These are phyloP conservation scores for Tenthredo amoena DNA, from an alignment of 2,888 invertebrate species.

Conservation along the genomic window DNA sequence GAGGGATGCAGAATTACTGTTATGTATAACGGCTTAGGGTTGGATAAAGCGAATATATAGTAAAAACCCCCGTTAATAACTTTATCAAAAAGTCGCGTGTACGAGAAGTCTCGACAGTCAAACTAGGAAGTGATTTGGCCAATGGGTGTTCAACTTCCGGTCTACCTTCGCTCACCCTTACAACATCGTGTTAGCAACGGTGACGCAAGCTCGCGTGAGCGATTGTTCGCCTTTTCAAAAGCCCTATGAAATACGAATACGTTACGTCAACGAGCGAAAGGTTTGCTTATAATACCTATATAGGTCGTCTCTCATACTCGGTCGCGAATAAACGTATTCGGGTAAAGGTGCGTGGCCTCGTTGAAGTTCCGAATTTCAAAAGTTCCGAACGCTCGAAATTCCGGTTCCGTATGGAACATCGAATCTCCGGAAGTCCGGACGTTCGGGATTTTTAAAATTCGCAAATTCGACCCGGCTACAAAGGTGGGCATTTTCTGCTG, in stretches of 20 bases:
- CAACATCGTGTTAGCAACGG: constrained; percentile 4
- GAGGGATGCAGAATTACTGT: constrained; percentile 6
- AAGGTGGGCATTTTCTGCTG: neutral
- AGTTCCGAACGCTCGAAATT: neutral
- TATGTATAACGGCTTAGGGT: neutral
- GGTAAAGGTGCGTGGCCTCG: neutral
- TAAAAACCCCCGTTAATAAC: constrained; percentile 35
- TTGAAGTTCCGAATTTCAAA: neutral
- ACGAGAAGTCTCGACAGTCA: neutral
- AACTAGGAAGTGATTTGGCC: constrained; percentile 36
- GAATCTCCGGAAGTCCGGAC: too few species aligned
- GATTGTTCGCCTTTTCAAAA: constrained; percentile 7
- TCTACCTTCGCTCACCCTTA: neutral
- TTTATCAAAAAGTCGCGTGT: constrained; percentile 46
- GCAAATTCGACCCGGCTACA: too few species aligned
- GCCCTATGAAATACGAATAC: constrained; percentile 7
- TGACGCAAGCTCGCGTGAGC: constrained; percentile 40
- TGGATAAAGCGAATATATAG: neutral
- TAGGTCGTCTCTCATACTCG: neutral
- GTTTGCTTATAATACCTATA: neutral
- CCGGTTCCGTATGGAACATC: neutral
- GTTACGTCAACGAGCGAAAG: neutral
- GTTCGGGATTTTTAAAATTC: too few species aligned
- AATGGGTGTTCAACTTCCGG: constrained; percentile 27
- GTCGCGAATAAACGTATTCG: neutral